Base-by-base conservation (phyloP, 2,888 invertebrate genomes). In the Trichogramma evanescens region DNA sequence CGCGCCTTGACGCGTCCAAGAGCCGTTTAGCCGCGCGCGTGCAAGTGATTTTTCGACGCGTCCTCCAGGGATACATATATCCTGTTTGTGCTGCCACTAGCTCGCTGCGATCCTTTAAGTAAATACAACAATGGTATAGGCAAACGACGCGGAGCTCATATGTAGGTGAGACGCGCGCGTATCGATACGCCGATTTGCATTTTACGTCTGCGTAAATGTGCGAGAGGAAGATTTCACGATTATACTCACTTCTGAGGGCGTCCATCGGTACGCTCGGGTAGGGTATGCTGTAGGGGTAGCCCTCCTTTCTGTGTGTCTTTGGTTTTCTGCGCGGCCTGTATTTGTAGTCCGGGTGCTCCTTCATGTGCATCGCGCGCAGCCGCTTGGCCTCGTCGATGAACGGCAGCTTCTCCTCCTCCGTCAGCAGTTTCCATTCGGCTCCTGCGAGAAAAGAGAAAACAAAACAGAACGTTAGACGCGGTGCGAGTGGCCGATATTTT, bases 341-440 rank as follows among this genome's bases (percentile, higher is more conserved):
- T 79, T 95, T 95, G 82, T 94, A 94, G 81, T 94, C 94, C 0
- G 94, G 94, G 77, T 95, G 92, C 70, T 94, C 93, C 80, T 92
- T 93, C 93, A 93, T 96, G 83, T 96, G 93, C 86, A 91, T 88
- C 26, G 92, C 91, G 51, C 96, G 84, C 69, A 97, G 84, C 65
- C 96, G 85, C 78, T 97, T 97, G 9, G 97, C 96, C 77, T 97
- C 96, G 78, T 97, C 97, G 68, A 97, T 97, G 81, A 96, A 97
- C 40, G 96, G 96, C 73, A 96, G 83, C 80, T 97, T 97, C 74
- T 95, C 95, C 68, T 92, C 89, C 80, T 97, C 97, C 3, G 91
- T 88, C 50, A 97, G 82, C 56, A 92, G 83, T 78, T 97, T 97
- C 97, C 97, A 97, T 82, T 96, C 95, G 9, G 95, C 94, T 68